These are phyloP conservation scores for Leucosticte australis DNA, from an alignment of 2,113 vertebrate genomes.

Conservation along the genomic window DNA sequence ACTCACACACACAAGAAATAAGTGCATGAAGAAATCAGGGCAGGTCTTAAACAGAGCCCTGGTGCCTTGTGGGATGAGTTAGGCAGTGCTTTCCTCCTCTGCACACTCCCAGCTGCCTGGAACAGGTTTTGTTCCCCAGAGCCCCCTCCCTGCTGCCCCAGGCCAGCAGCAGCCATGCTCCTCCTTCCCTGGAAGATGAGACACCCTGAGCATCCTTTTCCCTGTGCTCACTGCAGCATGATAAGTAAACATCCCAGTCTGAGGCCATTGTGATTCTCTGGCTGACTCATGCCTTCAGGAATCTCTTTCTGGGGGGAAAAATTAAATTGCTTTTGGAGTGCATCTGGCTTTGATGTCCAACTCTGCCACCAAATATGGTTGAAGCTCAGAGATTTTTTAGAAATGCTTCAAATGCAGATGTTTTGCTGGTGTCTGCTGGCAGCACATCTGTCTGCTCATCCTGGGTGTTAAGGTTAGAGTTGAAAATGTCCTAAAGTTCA, in stretches of 20 bases:
- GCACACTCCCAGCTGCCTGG: background rate
- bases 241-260: slow-evolving; percentile 44
- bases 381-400: background rate
- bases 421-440: background rate
- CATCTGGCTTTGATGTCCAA: slow-evolving; percentile 32
- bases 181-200: background rate
- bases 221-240: background rate
- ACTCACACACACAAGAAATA: background rate
- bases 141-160: background rate
- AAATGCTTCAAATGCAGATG: background rate
- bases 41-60: accelerated
- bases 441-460: background rate
- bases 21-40: background rate
- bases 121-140: background rate
- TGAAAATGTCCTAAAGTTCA: background rate
- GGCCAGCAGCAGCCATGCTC: background rate
- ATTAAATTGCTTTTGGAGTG: slow-evolving; percentile 36
- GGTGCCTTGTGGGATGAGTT: background rate
- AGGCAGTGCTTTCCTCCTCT: background rate
- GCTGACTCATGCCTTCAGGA: slow-evolving; percentile 49
- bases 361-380: background rate
- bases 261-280: slow-evolving; percentile 31
- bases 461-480: background rate
- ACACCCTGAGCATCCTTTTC: background rate
- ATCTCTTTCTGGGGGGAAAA: slow-evolving; percentile 1